These are phyloP conservation scores for Chrysopilus asiliformis DNA, from an alignment of 2,888 invertebrate genomes.

Conservation along the genomic window DNA sequence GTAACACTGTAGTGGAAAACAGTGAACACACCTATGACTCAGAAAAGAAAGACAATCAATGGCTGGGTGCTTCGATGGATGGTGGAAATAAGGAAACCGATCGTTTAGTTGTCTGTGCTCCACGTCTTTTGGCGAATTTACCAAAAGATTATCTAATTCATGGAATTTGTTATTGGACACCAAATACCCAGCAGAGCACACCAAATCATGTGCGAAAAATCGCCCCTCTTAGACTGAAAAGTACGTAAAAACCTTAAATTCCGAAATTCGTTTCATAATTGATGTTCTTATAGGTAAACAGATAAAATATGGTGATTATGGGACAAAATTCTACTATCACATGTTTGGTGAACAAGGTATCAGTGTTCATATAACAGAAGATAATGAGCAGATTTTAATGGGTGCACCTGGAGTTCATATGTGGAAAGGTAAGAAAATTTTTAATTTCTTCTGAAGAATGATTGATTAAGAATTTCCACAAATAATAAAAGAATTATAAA, in stretches of 20 bases:
- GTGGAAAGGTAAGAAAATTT: conserved; percentile 28
- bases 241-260: conserved; percentile 9
- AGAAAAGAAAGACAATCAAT: conserved; percentile 35
- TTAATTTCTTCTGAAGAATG: no score
- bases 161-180: conserved; percentile 35
- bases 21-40: conserved; percentile 28
- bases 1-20: conserved; percentile 24
- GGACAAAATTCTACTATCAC: conserved; percentile 23
- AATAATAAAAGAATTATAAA: no score
- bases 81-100: conserved; percentile 33
- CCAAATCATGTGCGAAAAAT: conserved; percentile 26
- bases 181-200: conserved; percentile 25
- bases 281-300: conserved; percentile 19
- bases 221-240: conserved; percentile 28
- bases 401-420: conserved; percentile 33
- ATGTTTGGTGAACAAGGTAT: conserved; percentile 32
- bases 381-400: conserved; percentile 32
- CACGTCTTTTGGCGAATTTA: conserved; percentile 26
- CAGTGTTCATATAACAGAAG: conserved; percentile 32
- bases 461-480: no score
- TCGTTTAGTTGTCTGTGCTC: conserved; percentile 36
- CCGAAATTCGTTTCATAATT: no score
- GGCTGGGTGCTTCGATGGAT: conserved; percentile 41
- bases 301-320: conserved; percentile 16
- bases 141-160: conserved; percentile 29